Base-by-base conservation (phyloP, 2,797 vertebrate genomes). In the Trachurus trachurus region DNA sequence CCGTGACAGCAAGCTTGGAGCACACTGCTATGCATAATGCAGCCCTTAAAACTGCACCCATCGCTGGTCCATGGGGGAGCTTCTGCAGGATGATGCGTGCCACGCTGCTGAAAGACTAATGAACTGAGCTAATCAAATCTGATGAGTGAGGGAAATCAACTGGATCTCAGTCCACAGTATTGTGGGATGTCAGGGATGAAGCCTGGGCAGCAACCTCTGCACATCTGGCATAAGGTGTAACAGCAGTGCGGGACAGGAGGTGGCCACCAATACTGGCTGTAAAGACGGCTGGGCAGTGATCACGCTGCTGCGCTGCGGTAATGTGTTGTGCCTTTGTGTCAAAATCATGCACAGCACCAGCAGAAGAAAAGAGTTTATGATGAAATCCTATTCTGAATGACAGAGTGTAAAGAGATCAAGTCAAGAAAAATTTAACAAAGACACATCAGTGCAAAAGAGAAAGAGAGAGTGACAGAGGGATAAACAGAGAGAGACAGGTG, bases 101-200 rank as follows among this genome's bases (percentile, higher is more conserved):
- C 37, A 40, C 66, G 65, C 63, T 80, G 60, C 40, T 81, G 58
- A 80, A 78, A 68, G 63, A 52, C 70, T 82, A 80, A 89, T 74
- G 47, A 86, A 69, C 61, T 84, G 71, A 69, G 29, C 34, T 66
- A 78, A 81, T 88, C 57, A 80, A 80, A 83, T 87, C 57, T 73
- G 19, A 65, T 31, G 49, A 82, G 81, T 11, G 9, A 49, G 37
- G 29, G 29, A 16, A 56, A 64, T 80, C 56, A 71, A 60, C 53
- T 22, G 19, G 40, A 50, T 77, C 56, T 75, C 29, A 9, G 37
- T 50, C 34, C 34, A 53, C 22, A 40, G 45, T 45, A 49, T 17
- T 29, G 45, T 45, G 31, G 53, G 6, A 12, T 3, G 56, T 64
- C 54, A 66, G 62, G 49, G 64, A 22, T 26, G 15, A 62, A 77